A percentile compares a stretch with the other conserved stretches of the same genome.
These are phyloP conservation scores for Babyrousa celebensis DNA, from an alignment of 2,797 vertebrate species.

Conservation along the genomic window DNA sequence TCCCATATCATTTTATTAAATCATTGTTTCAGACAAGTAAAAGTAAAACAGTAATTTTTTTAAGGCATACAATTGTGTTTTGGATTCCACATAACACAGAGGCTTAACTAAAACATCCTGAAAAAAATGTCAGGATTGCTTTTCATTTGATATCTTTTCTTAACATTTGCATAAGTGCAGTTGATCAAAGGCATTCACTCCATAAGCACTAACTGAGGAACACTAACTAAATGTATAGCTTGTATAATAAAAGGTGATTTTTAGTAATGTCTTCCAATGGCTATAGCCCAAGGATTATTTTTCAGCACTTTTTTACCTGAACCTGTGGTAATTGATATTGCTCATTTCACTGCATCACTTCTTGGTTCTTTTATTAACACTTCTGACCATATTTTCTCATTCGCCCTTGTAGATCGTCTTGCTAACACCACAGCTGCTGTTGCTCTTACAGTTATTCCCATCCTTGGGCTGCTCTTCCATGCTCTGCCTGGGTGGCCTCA, in stretches of 20 bases:
- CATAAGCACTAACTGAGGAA: neutral
- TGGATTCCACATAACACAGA: neutral
- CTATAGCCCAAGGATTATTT: neutral
- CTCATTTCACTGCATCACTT: neutral
- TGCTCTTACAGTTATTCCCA: neutral
- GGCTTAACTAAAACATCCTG: neutral
- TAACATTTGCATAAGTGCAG: neutral
- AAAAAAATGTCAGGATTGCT: neutral
- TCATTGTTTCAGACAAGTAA: neutral
- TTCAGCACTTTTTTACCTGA: neutral
- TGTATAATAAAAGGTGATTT: neutral
- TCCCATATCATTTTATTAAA: neutral
- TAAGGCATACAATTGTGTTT: neutral
- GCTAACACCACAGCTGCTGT: neutral
- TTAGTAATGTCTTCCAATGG: neutral
- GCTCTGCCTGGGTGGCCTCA: neutral
- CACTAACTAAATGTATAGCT: neutral
- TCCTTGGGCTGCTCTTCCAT: neutral
- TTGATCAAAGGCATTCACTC: neutral
- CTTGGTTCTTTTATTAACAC: neutral
- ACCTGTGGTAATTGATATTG: neutral
- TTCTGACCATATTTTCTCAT: neutral
- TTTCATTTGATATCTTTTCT: neutral
- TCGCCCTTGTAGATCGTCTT: neutral
- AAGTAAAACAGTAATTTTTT: slow-evolving; percentile 19